These are phyloP conservation scores for Lateolabrax maculatus DNA, from an alignment of 2,797 vertebrate species.

Conservation along the genomic window DNA sequence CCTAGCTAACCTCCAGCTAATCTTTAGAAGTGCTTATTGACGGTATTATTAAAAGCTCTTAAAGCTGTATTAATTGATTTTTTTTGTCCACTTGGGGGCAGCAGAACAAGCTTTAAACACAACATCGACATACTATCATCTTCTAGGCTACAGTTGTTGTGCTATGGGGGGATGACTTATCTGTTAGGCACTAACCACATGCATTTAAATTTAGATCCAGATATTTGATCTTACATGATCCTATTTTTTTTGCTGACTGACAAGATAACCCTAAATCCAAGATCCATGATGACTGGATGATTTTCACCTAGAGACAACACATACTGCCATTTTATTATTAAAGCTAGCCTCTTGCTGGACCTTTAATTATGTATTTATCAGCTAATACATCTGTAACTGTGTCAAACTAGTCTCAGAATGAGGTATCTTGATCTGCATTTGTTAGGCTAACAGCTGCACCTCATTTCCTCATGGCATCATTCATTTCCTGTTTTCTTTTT, in stretches of 20 bases:
- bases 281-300: slow-evolving; percentile 7
- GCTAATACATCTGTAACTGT: neutral
- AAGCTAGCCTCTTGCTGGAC: neutral
- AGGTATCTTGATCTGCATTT: slow-evolving; percentile 11
- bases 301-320: neutral
- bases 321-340: slow-evolving; percentile 5
- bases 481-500: slow-evolving; percentile 30
- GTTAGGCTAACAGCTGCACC: neutral
- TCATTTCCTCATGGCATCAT: slow-evolving; percentile 19
- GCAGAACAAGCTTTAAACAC: neutral
- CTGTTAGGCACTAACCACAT: neutral
- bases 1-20: no score
- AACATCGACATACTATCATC: neutral
- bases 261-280: neutral
- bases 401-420: neutral
- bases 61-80: neutral
- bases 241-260: neutral
- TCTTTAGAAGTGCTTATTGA: neutral
- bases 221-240: neutral
- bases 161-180: neutral
- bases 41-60: no score
- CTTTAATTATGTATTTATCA: slow-evolving; percentile 25
- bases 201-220: neutral
- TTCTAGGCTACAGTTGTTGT: neutral
- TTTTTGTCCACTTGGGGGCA: no score